Evolutionary conservation across 2,888 invertebrate species (phyloP).

Genomic region (Galeopsomyia nigrocyanea): DNA sequence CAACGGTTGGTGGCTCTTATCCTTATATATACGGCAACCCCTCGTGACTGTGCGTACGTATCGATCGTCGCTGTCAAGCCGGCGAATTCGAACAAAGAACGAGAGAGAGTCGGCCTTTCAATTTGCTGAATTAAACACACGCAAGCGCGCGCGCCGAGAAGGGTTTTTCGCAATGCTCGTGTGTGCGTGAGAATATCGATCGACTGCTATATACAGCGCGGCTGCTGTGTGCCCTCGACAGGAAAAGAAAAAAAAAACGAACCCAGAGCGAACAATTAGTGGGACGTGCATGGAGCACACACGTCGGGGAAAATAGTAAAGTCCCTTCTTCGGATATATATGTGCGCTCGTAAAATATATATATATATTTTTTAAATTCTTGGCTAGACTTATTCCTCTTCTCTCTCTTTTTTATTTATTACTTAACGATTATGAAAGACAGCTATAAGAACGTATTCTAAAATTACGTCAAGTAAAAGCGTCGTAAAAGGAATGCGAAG

Average conservation of each 20-base stretch:
- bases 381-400: no score
- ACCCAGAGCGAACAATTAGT: slow-evolving; percentile 9
- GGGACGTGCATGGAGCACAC: not conserved
- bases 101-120: slow-evolving; percentile 43
- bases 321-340: no score
- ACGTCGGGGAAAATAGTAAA: not conserved
- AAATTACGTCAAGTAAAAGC: no score
- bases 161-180: slow-evolving; percentile 19
- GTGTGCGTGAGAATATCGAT: slow-evolving; percentile 25
- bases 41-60: slow-evolving; percentile 14
- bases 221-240: no score
- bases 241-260: not conserved
- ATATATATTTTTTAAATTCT: no score
- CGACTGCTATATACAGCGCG: not conserved
- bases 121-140: slow-evolving; percentile 48
- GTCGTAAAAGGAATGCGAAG: no score
- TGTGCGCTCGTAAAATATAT: no score
- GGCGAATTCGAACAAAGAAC: slow-evolving; percentile 46
- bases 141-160: not conserved
- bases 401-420: no score
- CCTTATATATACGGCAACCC: not conserved
- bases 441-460: no score
- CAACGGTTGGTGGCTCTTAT: not conserved
- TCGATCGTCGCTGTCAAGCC: slow-evolving; percentile 34
- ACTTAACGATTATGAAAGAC: no score